A percentile compares a stretch with the other conserved stretches of the same genome.
Evolutionary conservation across 2,113 vertebrate genomes (phyloP).

Genomic region (Catagonus wagneri): DNA sequence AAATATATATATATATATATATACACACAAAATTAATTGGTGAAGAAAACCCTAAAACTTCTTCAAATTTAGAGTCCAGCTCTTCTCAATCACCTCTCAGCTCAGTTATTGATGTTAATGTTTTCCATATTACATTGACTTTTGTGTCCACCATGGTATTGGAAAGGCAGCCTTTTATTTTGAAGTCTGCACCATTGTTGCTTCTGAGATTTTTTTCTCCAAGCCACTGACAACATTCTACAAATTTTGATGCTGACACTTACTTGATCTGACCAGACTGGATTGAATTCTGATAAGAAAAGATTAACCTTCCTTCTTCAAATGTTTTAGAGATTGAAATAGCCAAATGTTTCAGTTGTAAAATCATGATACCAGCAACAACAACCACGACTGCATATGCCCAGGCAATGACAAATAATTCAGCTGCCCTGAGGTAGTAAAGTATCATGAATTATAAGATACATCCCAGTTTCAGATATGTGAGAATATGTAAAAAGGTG

Average conservation of each 20-base stretch:
- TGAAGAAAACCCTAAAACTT: background rate
- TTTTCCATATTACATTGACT: background rate
- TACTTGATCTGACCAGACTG: background rate
- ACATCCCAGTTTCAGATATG: background rate
- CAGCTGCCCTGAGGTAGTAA: background rate
- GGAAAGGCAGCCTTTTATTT: background rate
- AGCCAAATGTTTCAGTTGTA: background rate
- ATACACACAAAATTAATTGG: background rate
- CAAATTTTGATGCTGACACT: background rate
- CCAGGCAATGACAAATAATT: background rate
- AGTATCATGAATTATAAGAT: background rate
- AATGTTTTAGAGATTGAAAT: background rate
- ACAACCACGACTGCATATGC: background rate
- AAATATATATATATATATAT: background rate
- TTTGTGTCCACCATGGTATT: background rate
- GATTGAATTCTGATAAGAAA: background rate
- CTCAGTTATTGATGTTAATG: background rate
- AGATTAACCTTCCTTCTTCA: background rate
- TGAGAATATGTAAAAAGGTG: background rate
- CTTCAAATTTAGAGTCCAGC: background rate
- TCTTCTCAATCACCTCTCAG: background rate
- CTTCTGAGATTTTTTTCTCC: constrained; percentile 40
- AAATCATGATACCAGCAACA: background rate
- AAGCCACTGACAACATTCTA: background rate
- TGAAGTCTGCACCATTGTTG: background rate